phyloP scores from a whole-genome alignment of 2,888 invertebrate species.

The Tinea semifulvella region DNA sequence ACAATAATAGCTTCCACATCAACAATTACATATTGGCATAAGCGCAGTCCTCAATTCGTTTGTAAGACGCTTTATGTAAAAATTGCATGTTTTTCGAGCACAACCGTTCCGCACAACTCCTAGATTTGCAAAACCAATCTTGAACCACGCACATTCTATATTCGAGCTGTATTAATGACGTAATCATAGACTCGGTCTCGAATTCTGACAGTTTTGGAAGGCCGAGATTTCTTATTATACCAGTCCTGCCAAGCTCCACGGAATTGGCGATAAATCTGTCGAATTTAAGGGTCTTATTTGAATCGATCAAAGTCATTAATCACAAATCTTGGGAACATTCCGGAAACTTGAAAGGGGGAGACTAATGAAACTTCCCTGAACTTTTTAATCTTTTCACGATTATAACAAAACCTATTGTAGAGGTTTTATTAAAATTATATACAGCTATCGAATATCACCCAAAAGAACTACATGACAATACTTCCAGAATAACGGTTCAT shows the following conservation, averaged over 20 bases:
- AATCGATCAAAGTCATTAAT: too few species aligned
- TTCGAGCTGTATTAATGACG: slow-evolving; percentile 39
- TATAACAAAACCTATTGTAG: too few species aligned
- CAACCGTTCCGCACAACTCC: slow-evolving; percentile 29
- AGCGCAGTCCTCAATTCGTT: slow-evolving; percentile 42
- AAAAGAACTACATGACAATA: too few species aligned
- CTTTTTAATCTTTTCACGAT: too few species aligned
- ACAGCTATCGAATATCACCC: too few species aligned
- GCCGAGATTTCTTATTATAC: slow-evolving; percentile 53
- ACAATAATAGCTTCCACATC: too few species aligned
- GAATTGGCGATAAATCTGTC: slow-evolving; percentile 47
- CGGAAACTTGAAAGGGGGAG: too few species aligned
- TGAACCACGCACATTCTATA: slow-evolving; percentile 28
- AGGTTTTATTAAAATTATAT: too few species aligned
- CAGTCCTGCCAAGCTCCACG: slow-evolving; percentile 52
- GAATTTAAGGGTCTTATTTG: too few species aligned
- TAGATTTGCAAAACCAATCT: slow-evolving; percentile 41
- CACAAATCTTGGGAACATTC: too few species aligned
- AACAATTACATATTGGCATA: slow-evolving; percentile 34
- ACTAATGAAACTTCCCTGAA: too few species aligned
- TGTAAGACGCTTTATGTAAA: slow-evolving; percentile 30
- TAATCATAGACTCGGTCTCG: slow-evolving; percentile 45
- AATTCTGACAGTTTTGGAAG: slow-evolving; percentile 49
- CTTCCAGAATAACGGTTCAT: too few species aligned
- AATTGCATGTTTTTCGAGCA: slow-evolving; percentile 32